These are phyloP conservation scores for Mastomys natalensis DNA, from an alignment of 2,113 vertebrate species.

Conservation along the genomic window DNA sequence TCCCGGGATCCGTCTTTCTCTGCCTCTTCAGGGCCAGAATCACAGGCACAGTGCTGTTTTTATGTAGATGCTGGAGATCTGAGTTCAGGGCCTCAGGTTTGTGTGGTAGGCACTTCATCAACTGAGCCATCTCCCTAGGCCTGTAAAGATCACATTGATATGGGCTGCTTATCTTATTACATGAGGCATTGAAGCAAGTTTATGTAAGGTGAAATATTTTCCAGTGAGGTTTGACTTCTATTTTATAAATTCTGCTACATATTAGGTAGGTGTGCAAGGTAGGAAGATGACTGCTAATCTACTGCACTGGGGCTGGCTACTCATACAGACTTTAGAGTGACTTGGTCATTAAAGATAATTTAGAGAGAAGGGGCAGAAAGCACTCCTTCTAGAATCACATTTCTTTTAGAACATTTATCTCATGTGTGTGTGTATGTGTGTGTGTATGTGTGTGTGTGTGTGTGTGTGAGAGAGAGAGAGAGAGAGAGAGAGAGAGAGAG, in stretches of 20 bases:
- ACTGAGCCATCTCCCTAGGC: not conserved
- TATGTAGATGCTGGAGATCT: not conserved
- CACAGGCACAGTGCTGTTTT: not conserved
- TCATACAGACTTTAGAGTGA: not conserved
- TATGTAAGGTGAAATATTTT: conserved; percentile 43
- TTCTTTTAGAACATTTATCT: not conserved
- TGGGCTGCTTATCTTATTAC: conserved; percentile 21
- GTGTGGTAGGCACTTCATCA: too few species aligned
- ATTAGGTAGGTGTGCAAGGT: not conserved
- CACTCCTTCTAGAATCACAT: not conserved
- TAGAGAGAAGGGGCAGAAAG: not conserved
- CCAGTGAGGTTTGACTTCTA: not conserved
- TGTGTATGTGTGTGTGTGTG: not conserved
- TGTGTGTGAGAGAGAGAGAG: too few species aligned
- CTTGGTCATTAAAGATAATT: not conserved
- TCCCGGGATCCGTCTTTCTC: not conserved
- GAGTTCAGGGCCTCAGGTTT: not conserved
- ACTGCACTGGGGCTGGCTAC: conserved; percentile 22
- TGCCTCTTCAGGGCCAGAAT: not conserved
- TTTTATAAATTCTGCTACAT: conserved; percentile 11
- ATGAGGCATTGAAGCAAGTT: not conserved
- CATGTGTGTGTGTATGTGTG: not conserved
- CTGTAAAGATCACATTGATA: not conserved
- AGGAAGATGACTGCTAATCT: not conserved
- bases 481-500: too few species aligned